Evolutionary conservation across 2,797 vertebrate genomes (phyloP).

Genomic region (Epinephelus awoara): DNA sequence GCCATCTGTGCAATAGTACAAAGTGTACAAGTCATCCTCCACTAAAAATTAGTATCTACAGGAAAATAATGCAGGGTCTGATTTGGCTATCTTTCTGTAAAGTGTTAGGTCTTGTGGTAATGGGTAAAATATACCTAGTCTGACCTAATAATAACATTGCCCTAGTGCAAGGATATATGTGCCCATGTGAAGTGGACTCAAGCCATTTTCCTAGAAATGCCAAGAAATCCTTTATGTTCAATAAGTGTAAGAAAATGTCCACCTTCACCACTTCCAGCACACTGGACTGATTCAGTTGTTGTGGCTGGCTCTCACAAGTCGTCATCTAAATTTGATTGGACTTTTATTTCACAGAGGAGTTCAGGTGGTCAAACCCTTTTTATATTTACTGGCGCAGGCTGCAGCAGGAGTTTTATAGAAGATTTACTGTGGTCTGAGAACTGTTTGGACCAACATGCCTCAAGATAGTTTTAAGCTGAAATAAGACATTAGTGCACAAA

Average conservation of each 20-base stretch:
- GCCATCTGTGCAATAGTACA: too few species aligned
- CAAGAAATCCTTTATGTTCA: slow-evolving; percentile 14
- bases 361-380: slow-evolving; percentile 20
- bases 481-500: background rate
- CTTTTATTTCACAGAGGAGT: slow-evolving; percentile 56
- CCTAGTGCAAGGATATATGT: background rate
- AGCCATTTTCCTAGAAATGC: slow-evolving; percentile 4
- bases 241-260: slow-evolving; percentile 37
- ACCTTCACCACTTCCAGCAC: slow-evolving; percentile 24
- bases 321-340: slow-evolving; percentile 52
- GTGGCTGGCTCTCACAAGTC: slow-evolving; percentile 30
- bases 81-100: background rate
- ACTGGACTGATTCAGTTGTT: slow-evolving; percentile 23
- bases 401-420: too few species aligned
- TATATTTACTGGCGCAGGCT: background rate
- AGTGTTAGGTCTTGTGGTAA: background rate
- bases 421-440: too few species aligned
- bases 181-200: background rate
- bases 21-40: too few species aligned
- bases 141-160: background rate
- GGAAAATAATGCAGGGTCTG: background rate
- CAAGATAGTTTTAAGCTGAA: background rate
- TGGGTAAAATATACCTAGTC: background rate
- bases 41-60: too few species aligned
- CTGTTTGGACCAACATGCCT: background rate